Evolutionary conservation across 2,797 vertebrate genomes (phyloP).

Genomic region (Margarornis squamiger): DNA sequence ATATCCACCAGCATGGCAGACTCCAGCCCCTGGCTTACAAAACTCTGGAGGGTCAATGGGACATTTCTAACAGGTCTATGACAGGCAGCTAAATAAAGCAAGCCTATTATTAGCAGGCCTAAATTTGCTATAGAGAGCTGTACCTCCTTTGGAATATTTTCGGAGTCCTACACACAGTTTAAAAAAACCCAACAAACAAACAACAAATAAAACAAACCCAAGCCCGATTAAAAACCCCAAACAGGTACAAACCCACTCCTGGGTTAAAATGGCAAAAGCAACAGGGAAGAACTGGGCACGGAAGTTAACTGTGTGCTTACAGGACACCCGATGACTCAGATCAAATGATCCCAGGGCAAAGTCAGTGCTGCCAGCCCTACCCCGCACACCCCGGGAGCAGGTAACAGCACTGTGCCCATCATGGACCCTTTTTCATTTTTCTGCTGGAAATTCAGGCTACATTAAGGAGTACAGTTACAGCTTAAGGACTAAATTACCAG

Average conservation of each 20-base stretch:
- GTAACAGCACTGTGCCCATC: not conserved
- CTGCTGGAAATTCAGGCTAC: not conserved
- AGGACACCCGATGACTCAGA: not conserved
- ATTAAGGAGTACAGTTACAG: not conserved
- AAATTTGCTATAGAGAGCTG: not conserved
- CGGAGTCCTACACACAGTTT: rapidly evolving
- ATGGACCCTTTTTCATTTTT: not conserved
- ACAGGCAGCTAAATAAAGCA: constrained; percentile 35
- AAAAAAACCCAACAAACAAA: not conserved
- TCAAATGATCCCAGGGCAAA: not conserved
- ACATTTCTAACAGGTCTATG: not conserved
- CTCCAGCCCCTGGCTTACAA: not conserved
- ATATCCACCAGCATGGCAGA: not conserved
- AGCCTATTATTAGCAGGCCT: constrained; percentile 47
- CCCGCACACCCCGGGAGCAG: not conserved
- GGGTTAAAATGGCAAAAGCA: not conserved
- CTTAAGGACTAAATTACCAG: not conserved
- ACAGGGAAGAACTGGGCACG: not conserved
- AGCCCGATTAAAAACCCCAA: not conserved
- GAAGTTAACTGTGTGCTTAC: rapidly evolving
- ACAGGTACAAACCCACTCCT: rapidly evolving
- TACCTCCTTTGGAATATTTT: not conserved
- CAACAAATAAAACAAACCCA: not conserved
- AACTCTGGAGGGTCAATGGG: not conserved
- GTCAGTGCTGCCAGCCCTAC: not conserved